Evolutionary conservation across 2,888 invertebrate genomes (phyloP).

Genomic region (Unio pictorum): DNA sequence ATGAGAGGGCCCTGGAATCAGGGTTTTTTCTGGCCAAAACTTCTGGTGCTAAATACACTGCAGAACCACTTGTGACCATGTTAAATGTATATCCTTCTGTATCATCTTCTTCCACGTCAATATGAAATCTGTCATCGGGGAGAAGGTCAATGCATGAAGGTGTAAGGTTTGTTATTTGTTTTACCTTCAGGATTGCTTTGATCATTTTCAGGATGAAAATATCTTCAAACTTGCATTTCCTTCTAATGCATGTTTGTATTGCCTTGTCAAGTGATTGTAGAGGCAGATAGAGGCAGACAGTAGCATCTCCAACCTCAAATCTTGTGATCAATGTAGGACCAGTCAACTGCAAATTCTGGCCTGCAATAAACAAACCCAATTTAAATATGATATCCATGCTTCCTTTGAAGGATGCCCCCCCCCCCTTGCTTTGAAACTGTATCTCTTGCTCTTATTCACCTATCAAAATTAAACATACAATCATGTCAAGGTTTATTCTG

Average conservation of each 20-base stretch:
- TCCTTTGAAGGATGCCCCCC: too few species aligned
- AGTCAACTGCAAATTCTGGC: constrained; percentile 6
- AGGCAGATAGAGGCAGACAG: constrained; percentile 29
- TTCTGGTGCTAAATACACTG: constrained; percentile 51
- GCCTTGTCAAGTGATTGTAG: constrained; percentile 34
- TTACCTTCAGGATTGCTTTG: constrained; percentile 12
- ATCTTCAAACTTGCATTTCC: constrained; percentile 22
- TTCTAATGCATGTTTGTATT: constrained; percentile 19
- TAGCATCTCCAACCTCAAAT: constrained; percentile 34
- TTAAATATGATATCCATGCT: too few species aligned
- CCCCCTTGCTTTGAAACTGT: too few species aligned
- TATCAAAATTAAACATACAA: too few species aligned
- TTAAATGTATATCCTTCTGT: constrained; percentile 9
- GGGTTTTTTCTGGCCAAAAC: constrained; percentile 33
- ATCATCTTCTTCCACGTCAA: constrained; percentile 12
- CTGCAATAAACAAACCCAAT: constrained; percentile 2
- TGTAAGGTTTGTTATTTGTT: constrained; percentile 14
- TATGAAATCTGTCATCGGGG: constrained; percentile 17
- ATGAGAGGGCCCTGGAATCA: constrained; percentile 36
- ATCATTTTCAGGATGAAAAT: constrained; percentile 37
- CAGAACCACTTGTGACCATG: constrained; percentile 7
- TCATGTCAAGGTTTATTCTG: too few species aligned
- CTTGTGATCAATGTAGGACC: constrained; percentile 29
- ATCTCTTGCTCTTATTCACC: too few species aligned
- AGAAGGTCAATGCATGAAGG: constrained; percentile 21